phyloP scores from a whole-genome alignment of 2,113 vertebrate species.

The Equus przewalskii region DNA sequence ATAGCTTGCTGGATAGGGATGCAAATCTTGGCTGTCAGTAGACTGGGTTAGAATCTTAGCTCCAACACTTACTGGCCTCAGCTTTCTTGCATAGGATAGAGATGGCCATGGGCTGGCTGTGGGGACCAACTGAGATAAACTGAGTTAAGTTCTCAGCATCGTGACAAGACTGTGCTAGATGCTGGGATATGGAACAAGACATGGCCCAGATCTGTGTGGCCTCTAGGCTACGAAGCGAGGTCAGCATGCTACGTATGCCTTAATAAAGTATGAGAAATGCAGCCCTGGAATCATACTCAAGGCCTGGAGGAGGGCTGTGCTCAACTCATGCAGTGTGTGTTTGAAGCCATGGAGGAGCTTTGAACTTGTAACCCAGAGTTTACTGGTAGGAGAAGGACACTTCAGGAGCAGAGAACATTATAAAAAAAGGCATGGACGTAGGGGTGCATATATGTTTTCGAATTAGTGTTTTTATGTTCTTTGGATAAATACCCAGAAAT shows the following conservation, averaged over 20 bases:
- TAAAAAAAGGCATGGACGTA: not conserved
- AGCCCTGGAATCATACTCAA: not conserved
- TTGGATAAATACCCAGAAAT: too few relatives aligned
- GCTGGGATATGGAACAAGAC: too few relatives aligned
- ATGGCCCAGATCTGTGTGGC: rapidly evolving
- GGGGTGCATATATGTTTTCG: too few relatives aligned
- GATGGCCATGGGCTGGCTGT: not conserved
- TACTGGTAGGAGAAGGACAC: not conserved
- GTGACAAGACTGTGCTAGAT: not conserved
- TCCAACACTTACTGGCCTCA: not conserved
- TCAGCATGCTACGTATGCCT: not conserved
- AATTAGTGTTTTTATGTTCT: too few relatives aligned
- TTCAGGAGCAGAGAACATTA: not conserved
- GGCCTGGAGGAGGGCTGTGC: not conserved
- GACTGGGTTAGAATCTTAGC: not conserved
- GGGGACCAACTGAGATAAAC: not conserved
- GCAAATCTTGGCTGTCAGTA: not conserved
- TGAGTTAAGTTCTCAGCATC: not conserved
- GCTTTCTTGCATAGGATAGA: not conserved
- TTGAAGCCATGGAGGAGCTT: not conserved
- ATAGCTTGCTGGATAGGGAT: not conserved
- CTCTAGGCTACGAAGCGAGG: not conserved
- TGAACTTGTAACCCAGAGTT: not conserved
- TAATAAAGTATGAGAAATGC: not conserved
- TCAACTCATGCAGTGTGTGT: not conserved